Evolutionary conservation across 2,888 invertebrate genomes (phyloP).

Genomic region (Hesperia comma): DNA sequence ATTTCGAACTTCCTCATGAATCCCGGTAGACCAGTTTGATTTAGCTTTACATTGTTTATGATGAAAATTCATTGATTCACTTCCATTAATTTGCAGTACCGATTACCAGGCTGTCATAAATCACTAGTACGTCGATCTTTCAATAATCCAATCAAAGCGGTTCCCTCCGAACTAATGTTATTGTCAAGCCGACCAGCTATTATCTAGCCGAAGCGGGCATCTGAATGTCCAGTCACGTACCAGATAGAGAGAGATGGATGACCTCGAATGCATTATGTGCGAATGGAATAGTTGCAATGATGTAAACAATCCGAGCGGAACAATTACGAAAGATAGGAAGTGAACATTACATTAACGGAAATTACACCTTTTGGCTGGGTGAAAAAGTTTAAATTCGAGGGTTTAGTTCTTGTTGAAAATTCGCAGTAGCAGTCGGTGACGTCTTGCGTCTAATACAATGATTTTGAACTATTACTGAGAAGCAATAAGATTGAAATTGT

Average conservation of each 20-base stretch:
- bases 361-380: neutral
- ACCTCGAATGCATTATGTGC: conserved; percentile 43
- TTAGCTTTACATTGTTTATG: too few relatives aligned
- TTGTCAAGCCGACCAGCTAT: conserved; percentile 76
- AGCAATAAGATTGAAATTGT: conserved; percentile 39
- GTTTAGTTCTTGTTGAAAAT: conserved; percentile 17
- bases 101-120: conserved; percentile 54
- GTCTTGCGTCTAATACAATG: conserved; percentile 5
- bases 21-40: too few relatives aligned
- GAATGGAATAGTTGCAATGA: conserved; percentile 54
- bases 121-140: conserved; percentile 72
- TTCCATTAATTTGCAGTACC: conserved; percentile 10
- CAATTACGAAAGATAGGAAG: conserved; percentile 47
- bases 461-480: conserved; percentile 38
- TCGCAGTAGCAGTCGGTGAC: conserved; percentile 33
- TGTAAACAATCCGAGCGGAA: conserved; percentile 62
- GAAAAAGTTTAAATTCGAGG: neutral
- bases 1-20: too few relatives aligned
- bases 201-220: conserved; percentile 70
- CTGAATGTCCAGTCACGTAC: conserved; percentile 77
- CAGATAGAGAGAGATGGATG: conserved; percentile 48
- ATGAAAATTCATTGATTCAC: neutral
- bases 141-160: conserved; percentile 79
- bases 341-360: conserved; percentile 21
- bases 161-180: conserved; percentile 75